Evolutionary conservation across 1,140 invertebrate genomes (phyloP), one percentile per base, ranked within the genome.

Genomic region (Proales similis): DNA sequence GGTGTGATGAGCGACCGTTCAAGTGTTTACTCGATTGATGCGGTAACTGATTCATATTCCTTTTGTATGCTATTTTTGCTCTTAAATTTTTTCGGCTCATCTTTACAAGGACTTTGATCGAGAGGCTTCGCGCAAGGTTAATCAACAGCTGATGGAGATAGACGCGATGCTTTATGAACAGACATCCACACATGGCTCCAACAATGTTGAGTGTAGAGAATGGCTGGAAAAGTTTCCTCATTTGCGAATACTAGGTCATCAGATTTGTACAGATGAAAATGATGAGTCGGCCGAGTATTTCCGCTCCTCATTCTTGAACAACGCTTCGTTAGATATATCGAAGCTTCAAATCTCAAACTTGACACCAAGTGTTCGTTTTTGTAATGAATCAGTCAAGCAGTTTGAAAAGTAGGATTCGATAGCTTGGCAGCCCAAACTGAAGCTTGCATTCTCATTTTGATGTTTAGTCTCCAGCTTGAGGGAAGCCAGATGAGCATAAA

Each of bases 211-310:
- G 32, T 57, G 51, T 20, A 57, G 45, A 43, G 51, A 57, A 42
- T 57, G 51, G 51, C 32, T 57, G 36, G 51, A 57, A 57, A 57
- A 57, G 17, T 57, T 57, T 42, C 33, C 51, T 6, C 51, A 57
- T 57, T 26, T 57, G 32, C 39, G 51, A 57, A 57, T 57, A 29
- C 36, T 57, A 5, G 51, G 51, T 38, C 27, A 9, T 9, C 51
- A 57, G 32, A 57, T 57, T 42, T 11, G 4, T 17, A 42, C 17
- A 4, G 17, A 11, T 17, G 3, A 6, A 2, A 46, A 46, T 24
- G 43, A 46, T 5, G 43, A 46, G 9, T 4, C 3, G 6, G 24
- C n/a, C n/a, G n/a, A n/a, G n/a, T n/a, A n/a, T n/a, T n/a, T n/a
- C n/a, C n/a, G n/a, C n/a, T n/a, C n/a, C n/a, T n/a, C n/a, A n/a